phyloP scores from a whole-genome alignment of 2,797 vertebrate genomes.

The Uromys caudimaculatus region DNA sequence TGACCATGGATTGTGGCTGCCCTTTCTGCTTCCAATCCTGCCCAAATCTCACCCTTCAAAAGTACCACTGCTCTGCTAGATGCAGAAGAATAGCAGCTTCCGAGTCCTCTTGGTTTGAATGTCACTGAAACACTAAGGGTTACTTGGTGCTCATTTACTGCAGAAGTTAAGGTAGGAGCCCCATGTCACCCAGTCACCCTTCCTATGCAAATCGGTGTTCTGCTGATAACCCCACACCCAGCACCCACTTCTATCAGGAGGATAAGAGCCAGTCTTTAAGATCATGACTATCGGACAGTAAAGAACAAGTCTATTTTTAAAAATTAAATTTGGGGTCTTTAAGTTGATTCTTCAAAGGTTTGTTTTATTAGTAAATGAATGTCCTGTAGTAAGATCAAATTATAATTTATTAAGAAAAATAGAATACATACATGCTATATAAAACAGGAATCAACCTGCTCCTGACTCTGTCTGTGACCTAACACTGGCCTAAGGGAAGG shows the following conservation, averaged over 20 bases:
- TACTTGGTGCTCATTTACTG: not conserved
- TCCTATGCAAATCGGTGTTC: not conserved
- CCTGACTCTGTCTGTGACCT: not conserved
- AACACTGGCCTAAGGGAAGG: not conserved
- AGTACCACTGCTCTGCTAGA: not conserved
- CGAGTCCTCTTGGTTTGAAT: not conserved
- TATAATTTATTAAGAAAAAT: constrained; percentile 11
- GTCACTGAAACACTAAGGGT: not conserved
- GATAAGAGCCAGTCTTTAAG: not conserved
- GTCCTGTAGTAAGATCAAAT: not conserved
- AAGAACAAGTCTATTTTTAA: not conserved
- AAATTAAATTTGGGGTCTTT: not conserved
- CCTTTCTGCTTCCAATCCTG: not conserved
- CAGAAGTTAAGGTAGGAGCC: not conserved
- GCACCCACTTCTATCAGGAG: not conserved
- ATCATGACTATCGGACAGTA: not conserved
- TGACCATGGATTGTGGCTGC: not conserved
- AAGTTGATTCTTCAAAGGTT: constrained; percentile 1
- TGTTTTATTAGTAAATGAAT: constrained; percentile 12
- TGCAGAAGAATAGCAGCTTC: not conserved
- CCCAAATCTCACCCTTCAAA: not conserved
- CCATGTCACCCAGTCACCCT: not conserved
- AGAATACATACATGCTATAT: not conserved
- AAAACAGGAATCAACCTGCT: not conserved
- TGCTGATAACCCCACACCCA: not conserved